Base-by-base conservation (phyloP, 2,888 invertebrate genomes). In the Lasioglossum figueresi region DNA sequence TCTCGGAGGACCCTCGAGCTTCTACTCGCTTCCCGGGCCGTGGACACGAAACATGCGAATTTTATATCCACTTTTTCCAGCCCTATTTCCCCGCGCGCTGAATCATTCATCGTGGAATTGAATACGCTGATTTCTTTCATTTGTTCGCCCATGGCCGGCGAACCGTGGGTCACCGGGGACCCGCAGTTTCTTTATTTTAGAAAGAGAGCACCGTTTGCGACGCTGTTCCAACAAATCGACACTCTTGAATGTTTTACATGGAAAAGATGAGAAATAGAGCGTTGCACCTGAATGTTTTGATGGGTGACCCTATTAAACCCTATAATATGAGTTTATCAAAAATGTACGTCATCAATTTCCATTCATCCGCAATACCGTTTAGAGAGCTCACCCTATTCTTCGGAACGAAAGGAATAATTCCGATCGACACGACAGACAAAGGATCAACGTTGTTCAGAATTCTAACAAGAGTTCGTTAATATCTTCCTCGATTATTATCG, bases 1-100 rank as follows among this genome's bases (percentile, higher is more conserved):
- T 45, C 37, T n/a, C 37, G 40, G 59, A 75, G 75, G 27, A 75
- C 75, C n/a, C 27, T 75, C 59, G n/a, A 19, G 56, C 40, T 27
- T 19, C 19, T 16, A 10, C 75, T 14, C 45, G 40, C 16, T 66
- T 34, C 31, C 23, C 19, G 52, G 56, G 52, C 34, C 37, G 16
- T 14, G 43, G 23, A 27, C 56, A 37, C 59, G 31, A 40, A 76
- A 63, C 59, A 31, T 43, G 75, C 4, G 59, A 43, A 63, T 37
- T 63, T 59, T 59, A 37, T 59, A 56, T 75, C 56, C 40, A 37
- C 75, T 59, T 59, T 75, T 40, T 23, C 68, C 68, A 1, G 4
- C 19, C n/a, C 68, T 12, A 23, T 37, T 37, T 23, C 23, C 40
- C 12, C 52, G n/a, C 37, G n/a, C 12, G 4, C n/a, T 70, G 37